Conservation (phyloP, 1,140 invertebrate species). For the Aphelinus certus region DNA sequence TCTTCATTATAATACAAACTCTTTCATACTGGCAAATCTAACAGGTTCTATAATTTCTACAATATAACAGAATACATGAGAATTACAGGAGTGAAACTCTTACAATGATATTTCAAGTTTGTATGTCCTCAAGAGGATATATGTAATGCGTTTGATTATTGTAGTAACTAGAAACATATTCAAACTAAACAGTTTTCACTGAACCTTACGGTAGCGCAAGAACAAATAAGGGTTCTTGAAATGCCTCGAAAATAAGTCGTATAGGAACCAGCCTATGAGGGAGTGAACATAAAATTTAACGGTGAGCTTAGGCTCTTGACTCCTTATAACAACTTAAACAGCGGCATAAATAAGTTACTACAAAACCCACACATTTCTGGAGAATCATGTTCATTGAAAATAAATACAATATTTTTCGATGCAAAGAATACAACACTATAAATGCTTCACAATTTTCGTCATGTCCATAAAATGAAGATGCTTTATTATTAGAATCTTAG, state of each 20-base stretch:
- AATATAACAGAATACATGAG: conserved; percentile 24
- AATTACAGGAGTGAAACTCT: conserved; percentile 11
- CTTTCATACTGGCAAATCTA: conserved; percentile 3
- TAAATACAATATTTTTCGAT: not conserved
- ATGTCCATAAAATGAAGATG: too few species aligned
- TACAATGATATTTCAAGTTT: too few species aligned
- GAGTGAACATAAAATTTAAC: conserved; percentile 26
- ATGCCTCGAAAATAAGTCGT: conserved; percentile 41
- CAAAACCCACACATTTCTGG: too few species aligned
- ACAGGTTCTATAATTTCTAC: conserved; percentile 19
- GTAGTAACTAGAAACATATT: conserved; percentile 12
- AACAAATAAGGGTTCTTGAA: conserved; percentile 3
- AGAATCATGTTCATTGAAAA: too few species aligned
- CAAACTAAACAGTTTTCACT: conserved; percentile 2
- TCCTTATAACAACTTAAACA: conserved; percentile 1
- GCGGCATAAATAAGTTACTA: not conserved
- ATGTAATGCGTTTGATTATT: conserved; percentile 15
- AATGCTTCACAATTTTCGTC: not conserved
- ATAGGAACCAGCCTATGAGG: conserved; percentile 60
- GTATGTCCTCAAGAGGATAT: too few species aligned
- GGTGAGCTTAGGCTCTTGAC: not conserved
- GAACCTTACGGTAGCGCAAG: conserved; percentile 1
- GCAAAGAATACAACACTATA: conserved; percentile 5
- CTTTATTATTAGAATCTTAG: too few species aligned
- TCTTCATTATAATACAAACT: conserved; percentile 18